These are phyloP conservation scores for Polypterus bichir DNA, from an alignment of 2,113 vertebrate species.

Conservation along the genomic window DNA sequence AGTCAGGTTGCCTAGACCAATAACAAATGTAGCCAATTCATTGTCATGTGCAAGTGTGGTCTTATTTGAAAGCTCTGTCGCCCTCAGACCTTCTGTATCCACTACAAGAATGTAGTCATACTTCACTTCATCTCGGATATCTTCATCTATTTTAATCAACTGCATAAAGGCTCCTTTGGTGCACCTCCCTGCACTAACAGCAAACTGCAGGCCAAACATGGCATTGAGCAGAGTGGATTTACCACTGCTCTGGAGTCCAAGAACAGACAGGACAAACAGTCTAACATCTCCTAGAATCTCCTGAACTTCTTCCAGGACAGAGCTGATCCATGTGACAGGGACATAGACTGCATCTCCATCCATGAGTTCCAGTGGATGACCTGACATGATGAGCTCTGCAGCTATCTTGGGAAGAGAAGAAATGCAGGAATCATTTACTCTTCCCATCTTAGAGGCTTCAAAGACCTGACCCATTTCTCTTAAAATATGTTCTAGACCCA, in stretches of 20 bases:
- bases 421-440: not conserved
- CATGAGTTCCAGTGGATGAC: constrained; percentile 44
- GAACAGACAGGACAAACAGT: constrained; percentile 38
- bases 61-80: constrained; percentile 19
- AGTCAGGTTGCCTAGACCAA: constrained; percentile 46
- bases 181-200: constrained; percentile 32
- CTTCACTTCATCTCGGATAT: constrained; percentile 23
- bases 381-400: constrained; percentile 37
- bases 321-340: constrained; percentile 41
- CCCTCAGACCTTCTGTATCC: constrained; percentile 24
- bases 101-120: constrained; percentile 30
- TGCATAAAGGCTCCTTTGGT: constrained; percentile 37
- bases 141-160: constrained; percentile 13
- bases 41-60: constrained; percentile 30
- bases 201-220: constrained; percentile 53
- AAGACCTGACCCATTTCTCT: constrained; percentile 45
- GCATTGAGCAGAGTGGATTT: constrained; percentile 56
- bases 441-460: constrained; percentile 30
- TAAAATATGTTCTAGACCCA: constrained; percentile 45
- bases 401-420: constrained; percentile 26
- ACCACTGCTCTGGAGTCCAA: constrained; percentile 45
- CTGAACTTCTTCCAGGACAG: constrained; percentile 38
- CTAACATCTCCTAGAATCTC: constrained; percentile 27
- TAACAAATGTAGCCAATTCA: constrained; percentile 40
- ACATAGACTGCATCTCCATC: constrained; percentile 41